Base-by-base conservation (phyloP, 2,797 vertebrate genomes). In the Lepilemur ruficaudatus region DNA sequence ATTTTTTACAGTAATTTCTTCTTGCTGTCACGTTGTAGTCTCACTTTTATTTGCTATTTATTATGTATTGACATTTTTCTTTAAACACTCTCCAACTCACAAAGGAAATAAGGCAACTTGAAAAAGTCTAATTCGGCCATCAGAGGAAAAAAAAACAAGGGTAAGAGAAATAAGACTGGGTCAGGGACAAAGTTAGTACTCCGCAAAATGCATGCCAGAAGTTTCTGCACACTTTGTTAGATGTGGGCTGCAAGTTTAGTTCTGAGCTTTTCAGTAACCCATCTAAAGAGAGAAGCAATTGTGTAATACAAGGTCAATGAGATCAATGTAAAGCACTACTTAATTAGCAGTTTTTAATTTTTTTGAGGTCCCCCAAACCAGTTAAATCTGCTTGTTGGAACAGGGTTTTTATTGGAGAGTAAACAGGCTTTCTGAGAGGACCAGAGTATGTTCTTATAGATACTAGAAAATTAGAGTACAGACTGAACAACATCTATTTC, bases 311-410 rank as follows among this genome's bases (percentile, higher is more conserved):
- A 73, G 32, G 32, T 46, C 30, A 43, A 48, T 18, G 67, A 20
- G 41, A 70, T 63, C 85, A 89, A 93, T 89, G 73, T 43, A 90
- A 94, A 65, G n/a, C 46, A 78, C 14, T 80, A n/a, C 67, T 50
- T 86, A 89, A 90, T 57, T 65, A 28, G 28, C 14, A 91, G 59
- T 14, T 93, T 85, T 86, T 35, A 48, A 81, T 48, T 63, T 78
- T 73, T 85, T 55, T 78, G 30, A 82, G 57, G 6, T 17, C 1
- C 23, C 35, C 61, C 4, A 35, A 88, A 46, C 8, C 41, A 32
- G 55, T 59, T 73, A 32, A 65, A 5, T 11, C 22, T 63, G 5
- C 35, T 94, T 80, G 4, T 50, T 82, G 20, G 85, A 83, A 86
- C 2, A n/a, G 2, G 75, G 38, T 75, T 28, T 41, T 41, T n/a